Conservation (phyloP, 2,113 vertebrate genomes). For the Rattus rattus region DNA sequence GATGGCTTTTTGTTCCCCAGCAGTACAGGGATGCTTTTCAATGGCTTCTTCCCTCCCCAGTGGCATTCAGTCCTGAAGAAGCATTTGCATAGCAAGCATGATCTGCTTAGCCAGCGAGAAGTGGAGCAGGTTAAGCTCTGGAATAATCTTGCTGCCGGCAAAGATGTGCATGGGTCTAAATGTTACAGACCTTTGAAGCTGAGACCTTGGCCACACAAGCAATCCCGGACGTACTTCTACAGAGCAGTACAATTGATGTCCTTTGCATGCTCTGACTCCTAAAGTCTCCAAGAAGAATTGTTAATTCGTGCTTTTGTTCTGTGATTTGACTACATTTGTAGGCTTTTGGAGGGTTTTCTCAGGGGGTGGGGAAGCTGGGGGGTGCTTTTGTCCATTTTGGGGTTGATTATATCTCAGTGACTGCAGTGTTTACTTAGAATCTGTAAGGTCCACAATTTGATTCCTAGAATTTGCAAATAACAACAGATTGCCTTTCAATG, state of each 20-base stretch:
- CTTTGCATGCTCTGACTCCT: slow-evolving; percentile 73
- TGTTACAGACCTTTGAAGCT: slow-evolving; percentile 73
- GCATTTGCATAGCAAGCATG: slow-evolving; percentile 69
- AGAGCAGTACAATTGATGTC: slow-evolving; percentile 67
- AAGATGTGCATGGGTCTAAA: slow-evolving; percentile 53
- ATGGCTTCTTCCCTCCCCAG: slow-evolving; percentile 66
- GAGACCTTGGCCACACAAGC: slow-evolving; percentile 47
- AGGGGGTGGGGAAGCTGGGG: background rate
- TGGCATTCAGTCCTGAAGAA: slow-evolving; percentile 70
- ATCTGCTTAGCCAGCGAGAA: slow-evolving; percentile 43
- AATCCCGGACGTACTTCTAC: slow-evolving; percentile 64
- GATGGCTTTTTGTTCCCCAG: slow-evolving; percentile 38
- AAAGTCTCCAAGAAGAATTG: slow-evolving; percentile 68
- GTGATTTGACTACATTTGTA: slow-evolving; percentile 64
- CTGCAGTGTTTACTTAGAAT: background rate
- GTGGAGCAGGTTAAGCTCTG: background rate
- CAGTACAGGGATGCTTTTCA: slow-evolving; percentile 69
- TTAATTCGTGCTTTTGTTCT: slow-evolving; percentile 78
- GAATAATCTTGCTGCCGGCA: slow-evolving; percentile 71
- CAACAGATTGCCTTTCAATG: background rate
- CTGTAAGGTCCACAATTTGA: background rate
- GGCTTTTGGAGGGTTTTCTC: slow-evolving; percentile 12
- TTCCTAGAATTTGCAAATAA: background rate
- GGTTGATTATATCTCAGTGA: background rate
- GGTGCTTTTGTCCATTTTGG: background rate